Evolutionary conservation across 2,888 invertebrate genomes (phyloP).

Genomic region (Tridacna gigas): DNA sequence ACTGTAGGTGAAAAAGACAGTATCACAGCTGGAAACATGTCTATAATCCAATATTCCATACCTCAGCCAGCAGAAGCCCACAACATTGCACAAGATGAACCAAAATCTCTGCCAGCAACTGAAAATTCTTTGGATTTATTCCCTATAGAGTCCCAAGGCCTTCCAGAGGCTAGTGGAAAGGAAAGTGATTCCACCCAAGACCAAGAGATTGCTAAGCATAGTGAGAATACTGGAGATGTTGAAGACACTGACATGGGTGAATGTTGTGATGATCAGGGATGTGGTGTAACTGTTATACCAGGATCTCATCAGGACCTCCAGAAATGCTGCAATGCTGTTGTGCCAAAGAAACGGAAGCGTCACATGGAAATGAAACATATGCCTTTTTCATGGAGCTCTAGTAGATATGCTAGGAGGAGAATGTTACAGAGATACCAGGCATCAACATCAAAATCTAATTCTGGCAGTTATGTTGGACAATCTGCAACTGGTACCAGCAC

Average conservation of each 20-base stretch:
- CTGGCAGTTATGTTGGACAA: slow-evolving; percentile 3
- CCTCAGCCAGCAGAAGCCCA: too few species aligned
- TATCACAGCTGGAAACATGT: too few species aligned
- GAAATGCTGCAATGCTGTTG: slow-evolving; percentile 81
- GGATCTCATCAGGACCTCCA: slow-evolving; percentile 73
- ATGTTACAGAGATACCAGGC: slow-evolving; percentile 41
- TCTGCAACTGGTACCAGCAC: slow-evolving; percentile 31
- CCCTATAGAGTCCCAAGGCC: too few species aligned
- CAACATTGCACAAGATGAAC: too few species aligned
- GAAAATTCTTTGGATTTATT: too few species aligned
- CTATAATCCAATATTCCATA: too few species aligned
- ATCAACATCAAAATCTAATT: slow-evolving; percentile 29
- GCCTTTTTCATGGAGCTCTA: slow-evolving; percentile 63
- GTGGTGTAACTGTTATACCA: slow-evolving; percentile 78
- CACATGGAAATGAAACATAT: slow-evolving; percentile 78
- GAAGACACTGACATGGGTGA: background rate
- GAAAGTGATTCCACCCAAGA: too few species aligned
- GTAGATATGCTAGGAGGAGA: slow-evolving; percentile 58
- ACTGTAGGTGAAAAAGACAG: too few species aligned
- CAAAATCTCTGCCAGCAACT: too few species aligned
- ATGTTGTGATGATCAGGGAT: slow-evolving; percentile 75
- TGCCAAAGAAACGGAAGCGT: slow-evolving; percentile 82
- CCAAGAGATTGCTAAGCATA: background rate
- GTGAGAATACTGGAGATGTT: background rate
- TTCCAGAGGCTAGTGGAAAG: background rate